Evolutionary conservation across 2,888 invertebrate genomes (phyloP), one percentile per base, ranked within the genome.

Genomic region (Punctoribates punctum): DNA sequence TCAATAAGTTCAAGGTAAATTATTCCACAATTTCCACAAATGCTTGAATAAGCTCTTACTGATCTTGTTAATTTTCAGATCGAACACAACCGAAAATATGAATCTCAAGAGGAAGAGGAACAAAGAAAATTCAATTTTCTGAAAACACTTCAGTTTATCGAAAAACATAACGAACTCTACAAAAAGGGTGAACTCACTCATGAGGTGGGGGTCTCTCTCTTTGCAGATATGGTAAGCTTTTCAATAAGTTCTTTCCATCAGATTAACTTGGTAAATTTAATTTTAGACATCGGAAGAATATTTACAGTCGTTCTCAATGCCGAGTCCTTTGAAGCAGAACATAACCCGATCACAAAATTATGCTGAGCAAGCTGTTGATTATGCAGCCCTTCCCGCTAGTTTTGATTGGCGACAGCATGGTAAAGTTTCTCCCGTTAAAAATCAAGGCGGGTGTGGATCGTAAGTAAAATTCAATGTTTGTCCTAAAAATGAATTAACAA

Each of bases 361-460:
- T 48, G 46, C 4, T 4, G 46, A 48, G 46, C 4, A 2, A 8
- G 13, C 13, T 48, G 13, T 17, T 48, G 15, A 15, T 48, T 57
- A 57, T 20, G 25, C 62, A 6, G 25, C 6, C 17, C 29, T 62
- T 25, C 92, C 94, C 17, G 86, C 87, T 48, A 82, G 86, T 73
- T 90, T 94, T 74, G 94, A 95, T 85, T 95, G 95, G 95, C 88
- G 94, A 82, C 83, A 86, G 76, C 83, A 89, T 79, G 94, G 94
- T 67, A 93, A 92, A 78, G 95, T 95, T 77, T 94, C 94, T 17
- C 88, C 87, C 0, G 86, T 95, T 80, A 94, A 95, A 85, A 90
- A 94, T 87, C 94, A 96, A 88, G 92, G 90, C 82, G 89, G 89
- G 82, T 94, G 94, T 84, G 94, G 94, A 78, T 92, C 92, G 9